Conservation (phyloP, 2,797 vertebrate genomes). For the Buphagus erythrorhynchus region DNA sequence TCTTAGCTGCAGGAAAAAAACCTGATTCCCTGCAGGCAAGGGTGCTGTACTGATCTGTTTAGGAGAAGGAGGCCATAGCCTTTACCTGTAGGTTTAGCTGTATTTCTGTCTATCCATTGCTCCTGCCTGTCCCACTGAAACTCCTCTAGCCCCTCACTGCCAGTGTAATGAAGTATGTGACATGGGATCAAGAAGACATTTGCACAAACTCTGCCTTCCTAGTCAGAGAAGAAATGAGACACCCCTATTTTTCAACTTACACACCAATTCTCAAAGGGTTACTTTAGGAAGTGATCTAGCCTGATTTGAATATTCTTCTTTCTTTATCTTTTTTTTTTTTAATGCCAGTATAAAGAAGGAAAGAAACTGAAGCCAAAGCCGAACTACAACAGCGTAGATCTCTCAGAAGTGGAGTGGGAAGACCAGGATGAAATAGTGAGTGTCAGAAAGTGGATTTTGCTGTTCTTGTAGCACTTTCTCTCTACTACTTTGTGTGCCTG, state of each 20-base stretch:
- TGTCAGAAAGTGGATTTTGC: not conserved
- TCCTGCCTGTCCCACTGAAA: not conserved
- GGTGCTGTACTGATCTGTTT: not conserved
- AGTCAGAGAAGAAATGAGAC: not conserved
- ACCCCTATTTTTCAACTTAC: not conserved
- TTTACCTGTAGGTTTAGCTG: not conserved
- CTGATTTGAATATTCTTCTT: not conserved
- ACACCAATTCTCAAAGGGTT: not conserved
- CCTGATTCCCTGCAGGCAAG: not conserved
- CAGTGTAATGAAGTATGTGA: accelerated
- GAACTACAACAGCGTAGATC: conserved; percentile 96
- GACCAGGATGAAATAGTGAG: conserved; percentile 90
- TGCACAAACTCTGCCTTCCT: not conserved
- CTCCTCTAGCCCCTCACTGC: not conserved
- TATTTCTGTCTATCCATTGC: not conserved
- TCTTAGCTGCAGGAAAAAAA: not conserved
- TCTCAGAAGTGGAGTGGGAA: conserved; percentile 95
- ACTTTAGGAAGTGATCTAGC: not conserved
- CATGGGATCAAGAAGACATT: not conserved
- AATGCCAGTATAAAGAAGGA: conserved; percentile 90
- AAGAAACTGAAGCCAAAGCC: conserved; percentile 93
- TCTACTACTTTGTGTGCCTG: not conserved
- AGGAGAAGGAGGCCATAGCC: not conserved
- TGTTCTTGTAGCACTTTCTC: not conserved
- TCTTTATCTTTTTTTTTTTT: not conserved